These are phyloP conservation scores for Diaphora mendica DNA, from an alignment of 2,888 invertebrate genomes.

Conservation along the genomic window DNA sequence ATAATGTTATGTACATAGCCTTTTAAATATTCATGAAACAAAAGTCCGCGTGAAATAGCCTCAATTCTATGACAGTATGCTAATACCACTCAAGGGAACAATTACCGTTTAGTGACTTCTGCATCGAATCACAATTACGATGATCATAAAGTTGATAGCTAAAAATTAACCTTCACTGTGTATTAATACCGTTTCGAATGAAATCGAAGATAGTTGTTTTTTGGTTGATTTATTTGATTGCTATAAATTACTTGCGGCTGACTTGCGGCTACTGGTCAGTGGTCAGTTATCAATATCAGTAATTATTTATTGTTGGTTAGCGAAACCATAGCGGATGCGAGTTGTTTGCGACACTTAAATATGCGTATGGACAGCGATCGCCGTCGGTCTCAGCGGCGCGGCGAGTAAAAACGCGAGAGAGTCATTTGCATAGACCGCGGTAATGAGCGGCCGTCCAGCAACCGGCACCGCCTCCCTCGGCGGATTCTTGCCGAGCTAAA, in stretches of 20 bases:
- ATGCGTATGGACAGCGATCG: constrained; percentile 76
- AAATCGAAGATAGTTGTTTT: constrained; percentile 51
- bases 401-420: constrained; percentile 78
- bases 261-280: constrained; percentile 61
- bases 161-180: constrained; percentile 49
- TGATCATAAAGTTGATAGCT: constrained; percentile 57
- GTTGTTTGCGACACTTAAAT: constrained; percentile 82
- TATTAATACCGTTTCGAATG: constrained; percentile 53
- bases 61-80: constrained; percentile 67
- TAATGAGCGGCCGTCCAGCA: constrained; percentile 69
- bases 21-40: constrained; percentile 75
- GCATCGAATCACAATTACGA: constrained; percentile 62
- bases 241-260: constrained; percentile 57
- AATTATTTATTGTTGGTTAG: constrained; percentile 82
- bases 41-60: constrained; percentile 66
- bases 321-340: constrained; percentile 80
- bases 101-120: constrained; percentile 67
- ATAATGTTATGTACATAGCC: constrained; percentile 64
- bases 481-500: constrained; percentile 56
- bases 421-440: constrained; percentile 83
- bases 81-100: constrained; percentile 62
- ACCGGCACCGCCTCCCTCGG: constrained; percentile 47
- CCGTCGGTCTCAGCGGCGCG: constrained; percentile 71
- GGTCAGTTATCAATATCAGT: constrained; percentile 77
- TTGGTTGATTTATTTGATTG: constrained; percentile 65